Evolutionary conservation across 2,797 vertebrate genomes (phyloP).

Genomic region (Macropus fuliginosus): DNA sequence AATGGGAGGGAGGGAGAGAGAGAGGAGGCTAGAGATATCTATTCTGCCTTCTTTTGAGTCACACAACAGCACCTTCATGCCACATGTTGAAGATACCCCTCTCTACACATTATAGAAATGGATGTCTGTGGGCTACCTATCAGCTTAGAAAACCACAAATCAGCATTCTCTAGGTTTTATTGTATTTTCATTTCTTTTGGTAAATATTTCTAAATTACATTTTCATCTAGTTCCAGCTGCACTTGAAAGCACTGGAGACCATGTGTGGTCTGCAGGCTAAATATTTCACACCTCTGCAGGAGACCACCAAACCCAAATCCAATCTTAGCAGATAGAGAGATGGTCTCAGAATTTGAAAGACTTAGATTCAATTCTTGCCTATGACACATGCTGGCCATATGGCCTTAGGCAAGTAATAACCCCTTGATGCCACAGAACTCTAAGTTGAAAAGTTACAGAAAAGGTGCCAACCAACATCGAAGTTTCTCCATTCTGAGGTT

Average conservation of each 20-base stretch:
- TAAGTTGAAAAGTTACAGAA: too few species aligned
- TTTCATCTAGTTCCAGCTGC: background rate
- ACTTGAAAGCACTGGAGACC: background rate
- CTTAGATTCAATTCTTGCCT: background rate
- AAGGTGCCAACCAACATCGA: too few species aligned
- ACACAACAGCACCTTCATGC: background rate
- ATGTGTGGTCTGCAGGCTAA: background rate
- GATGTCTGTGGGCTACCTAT: background rate
- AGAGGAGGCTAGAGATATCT: background rate
- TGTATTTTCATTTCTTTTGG: background rate
- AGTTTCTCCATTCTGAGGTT: background rate
- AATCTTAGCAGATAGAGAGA: too few species aligned
- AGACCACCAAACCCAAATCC: background rate
- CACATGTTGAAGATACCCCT: background rate
- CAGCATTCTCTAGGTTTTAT: background rate
- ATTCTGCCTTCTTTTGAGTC: background rate
- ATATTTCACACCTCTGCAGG: background rate
- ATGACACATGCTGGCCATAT: background rate
- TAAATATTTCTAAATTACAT: background rate
- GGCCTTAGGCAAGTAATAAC: background rate
- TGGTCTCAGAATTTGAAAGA: background rate
- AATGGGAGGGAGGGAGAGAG: background rate
- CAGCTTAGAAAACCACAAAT: background rate
- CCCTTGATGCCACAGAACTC: background rate
- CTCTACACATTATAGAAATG: background rate